These are phyloP conservation scores for Homarus americanus DNA, from an alignment of 1,140 invertebrate genomes.

Conservation along the genomic window DNA sequence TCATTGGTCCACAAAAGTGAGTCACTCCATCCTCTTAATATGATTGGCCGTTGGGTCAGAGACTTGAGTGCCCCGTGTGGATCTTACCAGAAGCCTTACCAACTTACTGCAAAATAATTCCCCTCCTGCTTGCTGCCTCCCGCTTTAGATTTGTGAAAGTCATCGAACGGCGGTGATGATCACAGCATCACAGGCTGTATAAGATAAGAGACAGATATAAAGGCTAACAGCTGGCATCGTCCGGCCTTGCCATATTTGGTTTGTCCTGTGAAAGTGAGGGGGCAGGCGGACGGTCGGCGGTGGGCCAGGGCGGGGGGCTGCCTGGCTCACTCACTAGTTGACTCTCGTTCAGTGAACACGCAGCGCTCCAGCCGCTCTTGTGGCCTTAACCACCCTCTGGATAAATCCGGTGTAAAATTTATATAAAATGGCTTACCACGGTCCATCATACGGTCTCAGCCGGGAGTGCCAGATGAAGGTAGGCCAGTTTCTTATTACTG, in stretches of 20 bases:
- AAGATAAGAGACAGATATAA: conserved; percentile 43
- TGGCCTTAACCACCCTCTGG: conserved; percentile 41
- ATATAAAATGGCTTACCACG: conserved; percentile 80
- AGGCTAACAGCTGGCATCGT: conserved; percentile 63
- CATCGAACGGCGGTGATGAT: background rate
- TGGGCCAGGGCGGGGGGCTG: conserved; percentile 13
- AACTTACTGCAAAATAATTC: background rate
- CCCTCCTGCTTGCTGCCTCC: background rate
- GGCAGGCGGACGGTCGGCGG: conserved; percentile 37
- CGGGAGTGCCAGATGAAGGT: conserved; percentile 81
- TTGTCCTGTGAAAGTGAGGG: conserved; percentile 69
- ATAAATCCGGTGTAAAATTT: conserved; percentile 27
- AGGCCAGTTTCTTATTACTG: conserved; percentile 71
- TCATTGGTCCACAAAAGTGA: conserved; percentile 59
- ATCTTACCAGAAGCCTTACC: conserved; percentile 41
- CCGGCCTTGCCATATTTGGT: conserved; percentile 71
- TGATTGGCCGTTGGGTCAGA: conserved; percentile 61
- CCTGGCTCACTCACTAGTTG: conserved; percentile 42
- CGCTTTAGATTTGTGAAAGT: conserved; percentile 22
- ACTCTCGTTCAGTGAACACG: conserved; percentile 40
- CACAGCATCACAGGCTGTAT: background rate
- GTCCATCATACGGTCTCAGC: conserved; percentile 81
- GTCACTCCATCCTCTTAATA: conserved; percentile 41
- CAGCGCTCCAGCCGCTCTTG: conserved; percentile 20
- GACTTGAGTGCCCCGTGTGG: conserved; percentile 57